These are phyloP conservation scores for Chamaea fasciata DNA, from an alignment of 2,113 vertebrate species.

Conservation along the genomic window DNA sequence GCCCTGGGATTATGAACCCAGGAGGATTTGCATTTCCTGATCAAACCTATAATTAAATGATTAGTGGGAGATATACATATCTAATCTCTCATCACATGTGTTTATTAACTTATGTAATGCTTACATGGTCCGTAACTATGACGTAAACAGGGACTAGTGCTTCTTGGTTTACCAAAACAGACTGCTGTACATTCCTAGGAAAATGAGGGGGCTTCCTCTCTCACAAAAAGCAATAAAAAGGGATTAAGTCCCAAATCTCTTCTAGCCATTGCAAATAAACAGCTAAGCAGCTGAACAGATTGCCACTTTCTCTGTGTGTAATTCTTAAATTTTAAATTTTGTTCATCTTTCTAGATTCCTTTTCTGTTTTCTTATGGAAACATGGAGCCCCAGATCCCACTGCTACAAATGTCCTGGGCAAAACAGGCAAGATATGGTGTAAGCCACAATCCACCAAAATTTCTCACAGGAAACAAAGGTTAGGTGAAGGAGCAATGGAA, in stretches of 20 bases:
- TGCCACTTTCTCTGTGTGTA: background rate
- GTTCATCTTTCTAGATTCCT: background rate
- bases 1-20: background rate
- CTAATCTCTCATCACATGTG: background rate
- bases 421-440: background rate
- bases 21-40: background rate
- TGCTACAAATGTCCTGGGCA: background rate
- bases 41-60: background rate
- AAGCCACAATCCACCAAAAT: background rate
- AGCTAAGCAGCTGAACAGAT: background rate
- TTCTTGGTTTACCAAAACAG: background rate
- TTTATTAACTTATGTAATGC: background rate
- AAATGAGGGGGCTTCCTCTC: background rate
- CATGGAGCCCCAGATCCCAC: background rate
- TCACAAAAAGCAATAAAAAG: background rate
- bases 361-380: background rate
- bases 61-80: background rate
- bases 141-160: background rate
- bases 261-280: slow-evolving; percentile 14
- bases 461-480: background rate
- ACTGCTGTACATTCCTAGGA: background rate
- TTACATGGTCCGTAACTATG: background rate
- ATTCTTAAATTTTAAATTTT: background rate
- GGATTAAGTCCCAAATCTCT: background rate
- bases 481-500: background rate